These are phyloP conservation scores for Monopterus albus DNA, from an alignment of 2,113 vertebrate species.

Conservation along the genomic window DNA sequence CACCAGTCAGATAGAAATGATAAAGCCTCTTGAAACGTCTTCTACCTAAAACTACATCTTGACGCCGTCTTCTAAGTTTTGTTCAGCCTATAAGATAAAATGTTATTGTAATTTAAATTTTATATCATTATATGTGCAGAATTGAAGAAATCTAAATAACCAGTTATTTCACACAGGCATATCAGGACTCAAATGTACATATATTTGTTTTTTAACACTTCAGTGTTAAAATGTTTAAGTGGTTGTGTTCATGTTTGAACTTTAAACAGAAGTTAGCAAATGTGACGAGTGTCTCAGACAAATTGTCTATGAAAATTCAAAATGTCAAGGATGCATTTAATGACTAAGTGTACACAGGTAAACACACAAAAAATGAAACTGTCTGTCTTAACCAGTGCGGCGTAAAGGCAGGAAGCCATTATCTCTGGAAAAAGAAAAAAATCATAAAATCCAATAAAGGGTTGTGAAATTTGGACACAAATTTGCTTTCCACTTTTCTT, in stretches of 20 bases:
- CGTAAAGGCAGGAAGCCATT: constrained; percentile 13
- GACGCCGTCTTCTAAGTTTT: no score
- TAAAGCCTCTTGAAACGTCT: no score
- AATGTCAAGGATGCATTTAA: constrained; percentile 33
- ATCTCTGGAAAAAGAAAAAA: constrained; percentile 18
- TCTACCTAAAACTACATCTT: no score
- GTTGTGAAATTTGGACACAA: constrained; percentile 27
- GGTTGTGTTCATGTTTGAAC: neutral
- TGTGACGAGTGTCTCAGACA: neutral
- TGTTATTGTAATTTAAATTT: no score
- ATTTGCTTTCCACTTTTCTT: neutral
- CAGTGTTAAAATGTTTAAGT: neutral
- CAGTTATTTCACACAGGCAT: no score
- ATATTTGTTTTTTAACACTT: neutral
- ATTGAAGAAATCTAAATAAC: no score
- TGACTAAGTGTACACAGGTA: neutral
- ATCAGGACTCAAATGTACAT: no score
- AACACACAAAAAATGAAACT: constrained; percentile 22
- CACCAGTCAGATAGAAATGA: no score
- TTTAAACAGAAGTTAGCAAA: constrained; percentile 8
- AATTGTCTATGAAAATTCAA: neutral
- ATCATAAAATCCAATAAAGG: constrained; percentile 29
- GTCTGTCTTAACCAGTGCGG: constrained; percentile 7
- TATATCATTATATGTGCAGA: no score
- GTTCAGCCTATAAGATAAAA: no score